These are phyloP conservation scores for Zoanthus sociatus DNA, from an alignment of 92 coral and sea anemone genomes.

Conservation along the genomic window DNA sequence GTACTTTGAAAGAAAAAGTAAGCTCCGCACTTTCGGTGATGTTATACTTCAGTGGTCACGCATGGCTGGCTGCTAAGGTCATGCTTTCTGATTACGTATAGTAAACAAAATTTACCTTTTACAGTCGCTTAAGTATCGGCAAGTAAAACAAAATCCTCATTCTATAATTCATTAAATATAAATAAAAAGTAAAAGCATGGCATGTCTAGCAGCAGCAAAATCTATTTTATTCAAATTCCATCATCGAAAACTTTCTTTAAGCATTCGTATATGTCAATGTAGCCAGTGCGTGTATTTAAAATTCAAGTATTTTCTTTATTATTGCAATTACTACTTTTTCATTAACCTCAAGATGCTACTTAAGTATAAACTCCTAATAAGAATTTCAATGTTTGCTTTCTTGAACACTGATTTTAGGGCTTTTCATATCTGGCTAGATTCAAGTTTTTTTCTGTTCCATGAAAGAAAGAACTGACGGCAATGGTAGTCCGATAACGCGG, in stretches of 20 bases:
- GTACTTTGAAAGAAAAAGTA: neutral
- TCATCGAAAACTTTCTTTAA: neutral
- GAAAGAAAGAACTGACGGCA: slow-evolving; percentile 49
- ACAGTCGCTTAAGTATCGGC: neutral
- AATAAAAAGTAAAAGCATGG: neutral
- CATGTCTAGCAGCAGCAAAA: neutral
- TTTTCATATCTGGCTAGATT: slow-evolving; percentile 56
- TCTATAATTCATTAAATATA: neutral
- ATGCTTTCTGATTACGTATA: neutral
- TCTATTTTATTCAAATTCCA: slow-evolving; percentile 2
- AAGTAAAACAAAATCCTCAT: slow-evolving; percentile 1
- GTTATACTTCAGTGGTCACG: neutral
- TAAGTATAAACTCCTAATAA: neutral
- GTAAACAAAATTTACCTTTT: neutral
- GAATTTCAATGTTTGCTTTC: slow-evolving; percentile 56
- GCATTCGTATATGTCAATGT: neutral
- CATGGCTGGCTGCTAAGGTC: neutral
- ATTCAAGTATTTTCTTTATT: neutral
- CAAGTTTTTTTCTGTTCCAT: slow-evolving; percentile 55
- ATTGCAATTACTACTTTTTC: neutral
- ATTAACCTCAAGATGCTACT: neutral
- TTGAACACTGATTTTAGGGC: slow-evolving; percentile 51
- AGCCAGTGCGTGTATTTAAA: neutral
- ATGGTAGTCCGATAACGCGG: neutral
- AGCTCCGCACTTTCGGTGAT: neutral